These are phyloP conservation scores for Zoanthus gigantus DNA, from an alignment of 92 coral and sea anemone species.

Conservation along the genomic window DNA sequence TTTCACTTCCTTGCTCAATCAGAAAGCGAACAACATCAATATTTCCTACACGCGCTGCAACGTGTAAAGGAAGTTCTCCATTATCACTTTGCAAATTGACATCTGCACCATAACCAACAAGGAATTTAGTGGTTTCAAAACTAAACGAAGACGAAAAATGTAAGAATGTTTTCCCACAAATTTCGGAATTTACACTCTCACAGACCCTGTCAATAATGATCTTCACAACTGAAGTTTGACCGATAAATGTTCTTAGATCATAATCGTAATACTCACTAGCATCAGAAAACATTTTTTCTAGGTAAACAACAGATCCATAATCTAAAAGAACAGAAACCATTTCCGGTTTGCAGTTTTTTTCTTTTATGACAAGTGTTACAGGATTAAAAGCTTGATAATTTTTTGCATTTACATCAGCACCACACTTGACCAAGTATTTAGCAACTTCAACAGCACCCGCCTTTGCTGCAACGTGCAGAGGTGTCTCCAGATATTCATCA, in stretches of 20 bases:
- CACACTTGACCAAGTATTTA: background rate
- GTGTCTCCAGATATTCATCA: background rate
- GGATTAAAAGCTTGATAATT: background rate
- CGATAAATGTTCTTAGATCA: background rate
- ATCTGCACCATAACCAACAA: conserved; percentile 38
- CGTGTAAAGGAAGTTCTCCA: conserved; percentile 19
- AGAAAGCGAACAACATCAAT: conserved; percentile 13
- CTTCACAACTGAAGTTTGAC: conserved; percentile 11
- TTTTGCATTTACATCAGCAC: conserved; percentile 2
- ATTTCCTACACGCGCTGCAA: conserved; percentile 2
- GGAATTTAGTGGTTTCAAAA: conserved; percentile 18
- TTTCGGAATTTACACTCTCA: background rate
- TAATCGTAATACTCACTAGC: background rate
- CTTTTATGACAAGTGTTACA: background rate
- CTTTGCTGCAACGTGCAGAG: background rate
- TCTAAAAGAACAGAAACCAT: background rate
- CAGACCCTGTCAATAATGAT: background rate
- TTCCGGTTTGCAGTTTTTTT: conserved; percentile 5
- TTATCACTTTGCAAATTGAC: conserved; percentile 14
- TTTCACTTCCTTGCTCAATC: conserved; percentile 41
- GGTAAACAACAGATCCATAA: background rate
- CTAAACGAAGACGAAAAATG: conserved; percentile 15
- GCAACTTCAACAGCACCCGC: background rate
- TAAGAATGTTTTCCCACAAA: conserved; percentile 15
- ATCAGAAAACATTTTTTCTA: background rate